Evolutionary conservation across 2,888 invertebrate species (phyloP), one percentile per base, ranked within the genome.

Genomic region (Diaperis boleti): DNA sequence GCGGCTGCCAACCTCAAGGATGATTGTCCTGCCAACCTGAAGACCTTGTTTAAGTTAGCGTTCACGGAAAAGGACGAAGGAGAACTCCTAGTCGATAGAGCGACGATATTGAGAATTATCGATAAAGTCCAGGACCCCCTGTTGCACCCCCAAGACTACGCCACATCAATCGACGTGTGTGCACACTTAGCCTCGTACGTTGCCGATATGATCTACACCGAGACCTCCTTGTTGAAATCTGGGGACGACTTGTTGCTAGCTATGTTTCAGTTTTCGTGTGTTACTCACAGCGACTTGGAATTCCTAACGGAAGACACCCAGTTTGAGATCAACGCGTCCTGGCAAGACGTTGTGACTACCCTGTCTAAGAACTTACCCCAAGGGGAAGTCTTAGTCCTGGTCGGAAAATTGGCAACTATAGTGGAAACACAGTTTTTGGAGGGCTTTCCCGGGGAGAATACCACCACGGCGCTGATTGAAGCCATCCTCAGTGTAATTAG

Each of bases 251-350:
- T 85, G 2, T 80, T 86, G 17, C 61, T 85, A 2, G 78, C 81
- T 10, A 72, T 86, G 15, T 85, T 84, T 65, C 77, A 78, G 65
- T 80, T 86, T 35, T 82, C 82, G 29, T 79, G 84, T 60, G 78
- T 80, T 60, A 74, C 74, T 1, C 74, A 72, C 6, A 68, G 74
- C n/a, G 78, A 78, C 71, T 76, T 63, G 70, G 83, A 71, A 69
- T 73, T 72, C 11, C 59, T 85, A 55, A 78, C 82, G 0, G 64
- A 79, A 59, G 86, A 85, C 65, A 85, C 86, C 7, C 78, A 86
- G 69, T 82, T 83, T 82, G 87, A 87, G 78, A 79, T 84, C 31
- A 84, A 83, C 13, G 83, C 85, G 10, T 83, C 86, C 33, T 87
- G 87, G 87, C 86, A 85, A 72, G 86, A 86, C 76, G 83, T 83